phyloP scores from a whole-genome alignment of 2,888 invertebrate species.

The Ceriagrion tenellum region DNA sequence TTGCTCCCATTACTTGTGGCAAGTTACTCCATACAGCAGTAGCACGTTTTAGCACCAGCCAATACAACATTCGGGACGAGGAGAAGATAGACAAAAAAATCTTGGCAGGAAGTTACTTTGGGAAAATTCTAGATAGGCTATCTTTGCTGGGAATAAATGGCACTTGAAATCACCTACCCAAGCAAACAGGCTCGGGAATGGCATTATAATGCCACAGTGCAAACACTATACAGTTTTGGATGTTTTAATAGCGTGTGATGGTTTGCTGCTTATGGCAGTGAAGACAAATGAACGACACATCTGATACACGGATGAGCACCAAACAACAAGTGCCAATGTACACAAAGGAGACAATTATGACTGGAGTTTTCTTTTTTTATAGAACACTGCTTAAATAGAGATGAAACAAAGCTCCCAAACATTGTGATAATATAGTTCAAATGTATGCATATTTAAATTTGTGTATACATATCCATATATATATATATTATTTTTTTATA shows the following conservation, averaged over 20 bases:
- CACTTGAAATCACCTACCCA: constrained; percentile 45
- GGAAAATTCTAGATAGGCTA: constrained; percentile 40
- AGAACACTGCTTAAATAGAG: constrained; percentile 36
- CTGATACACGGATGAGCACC: constrained; percentile 13
- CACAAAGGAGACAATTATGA: constrained; percentile 35
- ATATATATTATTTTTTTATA: constrained; percentile 11
- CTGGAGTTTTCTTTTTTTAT: background rate
- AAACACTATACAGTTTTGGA: background rate
- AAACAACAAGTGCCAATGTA: constrained; percentile 30
- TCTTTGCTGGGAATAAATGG: constrained; percentile 35
- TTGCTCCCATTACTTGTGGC: constrained; percentile 35
- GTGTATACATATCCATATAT: constrained; percentile 13
- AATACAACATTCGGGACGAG: constrained; percentile 36
- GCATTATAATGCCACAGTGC: background rate
- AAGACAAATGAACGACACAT: constrained; percentile 53
- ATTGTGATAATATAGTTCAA: constrained; percentile 26
- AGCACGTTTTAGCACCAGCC: constrained; percentile 66
- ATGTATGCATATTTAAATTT: constrained; percentile 25
- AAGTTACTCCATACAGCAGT: constrained; percentile 61
- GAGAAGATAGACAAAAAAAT: constrained; percentile 29
- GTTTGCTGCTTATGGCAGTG: constrained; percentile 56
- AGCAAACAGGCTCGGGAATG: background rate
- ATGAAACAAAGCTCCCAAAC: constrained; percentile 48
- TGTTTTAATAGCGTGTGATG: background rate
- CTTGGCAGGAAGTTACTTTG: background rate